Evolutionary conservation across 2,113 vertebrate genomes (phyloP), one percentile per base, ranked within the genome.

Genomic region (Apteryx owenii): DNA sequence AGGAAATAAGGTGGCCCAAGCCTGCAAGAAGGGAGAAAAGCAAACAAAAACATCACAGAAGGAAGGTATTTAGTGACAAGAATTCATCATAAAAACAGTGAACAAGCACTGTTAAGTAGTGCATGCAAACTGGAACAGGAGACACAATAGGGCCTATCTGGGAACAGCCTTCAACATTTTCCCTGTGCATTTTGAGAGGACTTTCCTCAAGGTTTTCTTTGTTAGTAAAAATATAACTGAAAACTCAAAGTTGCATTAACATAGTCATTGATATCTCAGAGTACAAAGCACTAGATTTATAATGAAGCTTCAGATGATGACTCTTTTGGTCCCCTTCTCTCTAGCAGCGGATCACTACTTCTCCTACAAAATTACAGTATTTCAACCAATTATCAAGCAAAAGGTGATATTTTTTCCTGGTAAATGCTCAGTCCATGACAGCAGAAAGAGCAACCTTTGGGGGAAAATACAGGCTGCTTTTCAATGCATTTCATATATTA

Each of bases 1-100:
- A 99, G 96, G 99, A 99, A 95, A 99, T 99, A 50, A 99, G 98
- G 89, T 99, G 99, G 33, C 99, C 99, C 93, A 99, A 95, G 31
- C 99, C 99, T 99, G 92, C n/a, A 11, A 58, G 72, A 31, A 50
- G 40, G 5, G 25, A 7, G 15, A 13, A 5, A 62, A 80, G 56
- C 11, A 48, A 44, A 31, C 14, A 36, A 29, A 26, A 11, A 62
- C 7, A 65, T 28, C 51, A 62, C 36, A 48, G 36, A 12, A 76
- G 26, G 20, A 58, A 36, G 58, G 14, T 0, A 2, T 44, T 86
- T 26, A 69, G 38, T 13, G 72, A 22, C 50, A 75, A 2, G 12
- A 62, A 75, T 25, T 81, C 8, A 5, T 11, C 8, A 31, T 1
- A 9, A 81, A 83, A 9, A 3, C 36, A 22, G 7, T 2, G 16